Evolutionary conservation across 2,113 vertebrate species (phyloP).

Genomic region (Glaucidium brasilianum): DNA sequence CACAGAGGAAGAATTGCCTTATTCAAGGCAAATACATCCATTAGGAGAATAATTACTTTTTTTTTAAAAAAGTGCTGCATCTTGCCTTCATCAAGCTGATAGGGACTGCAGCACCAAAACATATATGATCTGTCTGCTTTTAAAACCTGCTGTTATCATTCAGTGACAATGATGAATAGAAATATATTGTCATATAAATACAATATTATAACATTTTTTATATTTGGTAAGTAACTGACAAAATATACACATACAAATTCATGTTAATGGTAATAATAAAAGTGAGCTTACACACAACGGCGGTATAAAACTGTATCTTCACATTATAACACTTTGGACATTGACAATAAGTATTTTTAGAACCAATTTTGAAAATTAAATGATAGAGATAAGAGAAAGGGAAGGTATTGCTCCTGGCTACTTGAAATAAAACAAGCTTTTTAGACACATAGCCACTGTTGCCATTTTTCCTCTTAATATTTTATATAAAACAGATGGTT

Average conservation of each 20-base stretch:
- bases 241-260: neutral
- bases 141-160: neutral
- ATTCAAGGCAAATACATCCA: neutral
- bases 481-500: neutral
- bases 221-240: neutral
- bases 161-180: neutral
- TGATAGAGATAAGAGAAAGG: neutral
- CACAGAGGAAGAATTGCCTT: neutral
- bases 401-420: neutral
- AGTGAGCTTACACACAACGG: neutral
- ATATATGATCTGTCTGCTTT: neutral
- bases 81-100: neutral
- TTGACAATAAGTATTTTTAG: neutral
- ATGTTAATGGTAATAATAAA: neutral
- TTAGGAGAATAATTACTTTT: neutral
- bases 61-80: neutral
- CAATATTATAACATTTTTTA: neutral
- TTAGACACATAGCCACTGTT: neutral
- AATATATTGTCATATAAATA: neutral
- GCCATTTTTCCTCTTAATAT: neutral
- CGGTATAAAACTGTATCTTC: neutral
- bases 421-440: neutral
- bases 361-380: neutral
- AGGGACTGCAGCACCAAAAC: neutral
- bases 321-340: neutral